These are phyloP conservation scores for Sebastes fasciatus DNA, from an alignment of 2,113 vertebrate genomes.

Conservation along the genomic window DNA sequence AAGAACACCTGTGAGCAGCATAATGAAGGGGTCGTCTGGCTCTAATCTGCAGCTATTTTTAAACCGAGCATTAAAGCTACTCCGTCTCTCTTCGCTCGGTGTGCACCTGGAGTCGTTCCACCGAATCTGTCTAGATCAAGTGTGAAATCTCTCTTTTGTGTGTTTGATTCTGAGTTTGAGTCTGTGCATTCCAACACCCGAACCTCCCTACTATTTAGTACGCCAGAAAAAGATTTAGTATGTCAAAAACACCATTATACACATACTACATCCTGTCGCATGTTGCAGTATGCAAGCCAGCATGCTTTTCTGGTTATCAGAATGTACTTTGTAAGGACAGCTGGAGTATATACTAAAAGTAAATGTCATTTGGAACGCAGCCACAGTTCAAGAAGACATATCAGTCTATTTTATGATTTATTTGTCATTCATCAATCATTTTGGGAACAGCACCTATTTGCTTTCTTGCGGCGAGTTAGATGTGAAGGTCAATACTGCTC, in stretches of 20 bases:
- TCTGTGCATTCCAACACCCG: no score
- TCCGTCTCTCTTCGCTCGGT: constrained; percentile 10
- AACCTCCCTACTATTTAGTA: no score
- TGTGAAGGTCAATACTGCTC: neutral
- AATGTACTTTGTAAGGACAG: no score
- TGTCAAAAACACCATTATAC: no score
- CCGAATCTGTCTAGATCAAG: neutral
- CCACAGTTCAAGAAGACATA: neutral
- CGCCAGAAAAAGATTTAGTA: no score
- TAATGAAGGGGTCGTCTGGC: constrained; percentile 36
- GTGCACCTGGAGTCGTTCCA: neutral
- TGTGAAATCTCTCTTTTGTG: constrained; percentile 7
- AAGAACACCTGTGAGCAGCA: constrained; percentile 55
- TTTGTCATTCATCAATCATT: constrained; percentile 11
- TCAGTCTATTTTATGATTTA: neutral
- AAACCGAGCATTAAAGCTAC: constrained; percentile 52
- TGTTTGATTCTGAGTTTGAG: neutral
- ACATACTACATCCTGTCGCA: no score
- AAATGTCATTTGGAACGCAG: no score
- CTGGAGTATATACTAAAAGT: no score
- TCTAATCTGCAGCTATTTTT: constrained; percentile 72
- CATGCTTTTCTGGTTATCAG: no score
- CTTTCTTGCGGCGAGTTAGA: neutral
- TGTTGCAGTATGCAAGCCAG: no score
- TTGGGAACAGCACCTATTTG: neutral